Percentiles rank a stretch among this genome's conserved stretches.
Conservation (phyloP, 2,888 invertebrate species). For the Blastobasis adustella region DNA sequence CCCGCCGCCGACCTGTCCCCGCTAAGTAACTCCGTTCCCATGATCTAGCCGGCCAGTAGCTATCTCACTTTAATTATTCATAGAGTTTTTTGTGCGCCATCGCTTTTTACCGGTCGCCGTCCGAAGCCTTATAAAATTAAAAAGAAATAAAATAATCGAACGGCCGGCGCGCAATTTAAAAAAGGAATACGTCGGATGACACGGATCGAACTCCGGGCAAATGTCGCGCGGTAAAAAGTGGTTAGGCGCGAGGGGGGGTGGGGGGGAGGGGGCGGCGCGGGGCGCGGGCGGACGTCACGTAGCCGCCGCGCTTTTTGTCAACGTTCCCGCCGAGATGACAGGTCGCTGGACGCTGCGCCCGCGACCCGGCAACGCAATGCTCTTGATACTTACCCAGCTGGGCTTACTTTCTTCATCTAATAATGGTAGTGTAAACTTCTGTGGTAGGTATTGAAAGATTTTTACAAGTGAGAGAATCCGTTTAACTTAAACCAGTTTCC, state of each 20-base stretch:
- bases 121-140: conserved; percentile 68
- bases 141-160: conserved; percentile 62
- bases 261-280: conserved; percentile 16
- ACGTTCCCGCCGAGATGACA: conserved; percentile 74
- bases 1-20: conserved; percentile 60
- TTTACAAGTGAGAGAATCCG: too few species aligned
- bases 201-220: conserved; percentile 76
- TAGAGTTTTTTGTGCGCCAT: conserved; percentile 68
- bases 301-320: conserved; percentile 73
- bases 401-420: not conserved
- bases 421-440: too few species aligned
- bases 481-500: too few species aligned
- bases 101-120: conserved; percentile 65
- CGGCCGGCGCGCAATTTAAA: conserved; percentile 61
- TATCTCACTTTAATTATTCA: conserved; percentile 74
- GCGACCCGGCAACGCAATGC: conserved; percentile 46
- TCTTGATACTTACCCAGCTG: conserved; percentile 57
- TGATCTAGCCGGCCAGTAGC: conserved; percentile 72
- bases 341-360: conserved; percentile 66
- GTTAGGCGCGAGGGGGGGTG: conserved; percentile 38
- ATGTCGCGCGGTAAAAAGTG: conserved; percentile 75
- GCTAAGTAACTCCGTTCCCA: conserved; percentile 70
- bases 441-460: too few species aligned
- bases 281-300: conserved; percentile 67
- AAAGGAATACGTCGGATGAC: conserved; percentile 75